Percentiles rank a stretch among this genome's conserved stretches.
These are phyloP conservation scores for Enteromius radiatus DNA, from an alignment of 2,797 vertebrate genomes.

Conservation along the genomic window DNA sequence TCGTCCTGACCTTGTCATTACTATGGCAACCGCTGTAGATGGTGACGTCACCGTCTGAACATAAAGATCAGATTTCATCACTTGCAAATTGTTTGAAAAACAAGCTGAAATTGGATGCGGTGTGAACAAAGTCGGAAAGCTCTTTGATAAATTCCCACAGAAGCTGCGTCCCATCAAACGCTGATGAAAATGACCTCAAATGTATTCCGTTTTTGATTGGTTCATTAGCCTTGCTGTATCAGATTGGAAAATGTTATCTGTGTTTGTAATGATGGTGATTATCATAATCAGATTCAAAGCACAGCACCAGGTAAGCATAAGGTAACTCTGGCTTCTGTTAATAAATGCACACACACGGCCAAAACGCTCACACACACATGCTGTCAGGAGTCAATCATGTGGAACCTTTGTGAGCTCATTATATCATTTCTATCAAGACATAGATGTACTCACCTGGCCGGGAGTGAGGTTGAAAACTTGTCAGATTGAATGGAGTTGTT, in stretches of 20 bases:
- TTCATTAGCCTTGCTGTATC: conserved; percentile 33
- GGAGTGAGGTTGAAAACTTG: not conserved
- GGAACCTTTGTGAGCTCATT: conserved; percentile 27
- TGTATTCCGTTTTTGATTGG: conserved; percentile 46
- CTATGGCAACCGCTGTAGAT: not conserved
- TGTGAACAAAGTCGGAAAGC: conserved; percentile 17
- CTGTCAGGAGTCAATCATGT: conserved; percentile 15
- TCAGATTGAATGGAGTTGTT: not conserved
- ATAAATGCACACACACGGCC: not conserved
- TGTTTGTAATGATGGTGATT: conserved; percentile 44
- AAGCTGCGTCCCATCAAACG: conserved; percentile 23
- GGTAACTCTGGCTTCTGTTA: conserved; percentile 14
- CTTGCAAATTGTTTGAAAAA: conserved; percentile 23
- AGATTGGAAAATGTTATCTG: conserved; percentile 37
- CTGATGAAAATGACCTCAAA: conserved; percentile 37
- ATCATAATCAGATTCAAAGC: conserved; percentile 51
- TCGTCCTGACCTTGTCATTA: not conserved
- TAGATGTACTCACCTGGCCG: conserved; percentile 14
- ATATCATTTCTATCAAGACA: not conserved
- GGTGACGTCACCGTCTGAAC: not conserved
- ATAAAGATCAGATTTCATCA: conserved; percentile 15
- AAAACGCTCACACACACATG: not conserved
- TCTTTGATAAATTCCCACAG: conserved; percentile 17
- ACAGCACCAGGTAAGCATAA: conserved; percentile 38
- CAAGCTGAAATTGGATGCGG: conserved; percentile 14